Conservation (phyloP, 1,140 invertebrate genomes). For the Phthorimaea operculella region DNA sequence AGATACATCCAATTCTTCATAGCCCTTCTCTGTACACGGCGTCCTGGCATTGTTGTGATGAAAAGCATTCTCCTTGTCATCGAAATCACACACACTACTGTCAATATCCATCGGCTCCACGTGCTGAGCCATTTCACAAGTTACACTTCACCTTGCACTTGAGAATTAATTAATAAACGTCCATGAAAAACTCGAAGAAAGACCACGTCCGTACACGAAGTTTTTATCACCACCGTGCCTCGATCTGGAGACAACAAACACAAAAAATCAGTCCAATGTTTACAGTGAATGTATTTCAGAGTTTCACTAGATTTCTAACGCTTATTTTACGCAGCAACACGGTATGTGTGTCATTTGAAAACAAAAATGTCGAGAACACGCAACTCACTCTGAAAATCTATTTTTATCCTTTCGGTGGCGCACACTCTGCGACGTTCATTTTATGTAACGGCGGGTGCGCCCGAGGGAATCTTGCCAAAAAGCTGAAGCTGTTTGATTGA, state of each 20-base stretch:
- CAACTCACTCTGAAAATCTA: constrained; percentile 61
- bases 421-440: constrained; percentile 46
- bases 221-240: constrained; percentile 9
- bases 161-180: neutral
- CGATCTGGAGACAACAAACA: constrained; percentile 28
- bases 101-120: constrained; percentile 57
- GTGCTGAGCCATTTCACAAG: constrained; percentile 43
- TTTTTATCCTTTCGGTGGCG: constrained; percentile 61
- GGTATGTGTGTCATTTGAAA: constrained; percentile 60
- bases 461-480: constrained; percentile 64
- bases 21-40: constrained; percentile 48
- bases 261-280: constrained; percentile 50
- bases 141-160: constrained; percentile 14
- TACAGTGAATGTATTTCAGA: constrained; percentile 46
- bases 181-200: neutral
- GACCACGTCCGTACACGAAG: neutral
- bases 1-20: constrained; percentile 55
- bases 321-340: constrained; percentile 31
- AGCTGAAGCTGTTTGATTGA: constrained; percentile 19
- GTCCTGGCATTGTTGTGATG: constrained; percentile 45
- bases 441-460: constrained; percentile 51
- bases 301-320: constrained; percentile 60
- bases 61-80: constrained; percentile 55
- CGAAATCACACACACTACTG: constrained; percentile 43
- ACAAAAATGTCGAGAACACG: constrained; percentile 60